phyloP scores from a whole-genome alignment of 92 coral and sea anemone genomes.

The Meandrina meandrites region DNA sequence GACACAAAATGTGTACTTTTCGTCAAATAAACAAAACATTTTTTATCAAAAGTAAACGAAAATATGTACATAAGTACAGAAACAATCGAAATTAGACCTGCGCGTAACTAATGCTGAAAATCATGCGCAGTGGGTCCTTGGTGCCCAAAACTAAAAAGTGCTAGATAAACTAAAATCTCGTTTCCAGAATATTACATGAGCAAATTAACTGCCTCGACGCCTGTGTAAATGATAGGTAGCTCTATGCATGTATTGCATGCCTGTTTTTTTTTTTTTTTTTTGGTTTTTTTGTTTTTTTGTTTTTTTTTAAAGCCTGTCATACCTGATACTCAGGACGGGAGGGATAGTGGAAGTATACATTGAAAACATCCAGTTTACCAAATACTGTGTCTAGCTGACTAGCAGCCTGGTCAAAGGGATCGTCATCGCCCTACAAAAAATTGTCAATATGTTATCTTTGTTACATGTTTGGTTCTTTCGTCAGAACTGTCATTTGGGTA shows the following conservation, averaged over 20 bases:
- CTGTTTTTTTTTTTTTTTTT: no score
- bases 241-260: not conserved
- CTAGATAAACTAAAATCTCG: no score
- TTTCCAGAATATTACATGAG: no score
- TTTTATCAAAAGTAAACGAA: no score
- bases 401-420: conserved; percentile 51
- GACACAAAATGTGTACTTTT: not conserved
- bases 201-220: no score
- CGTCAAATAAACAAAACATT: no score
- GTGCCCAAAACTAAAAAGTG: no score
- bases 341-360: conserved; percentile 82
- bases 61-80: no score
- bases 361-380: conserved; percentile 72
- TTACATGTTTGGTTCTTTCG: not conserved
- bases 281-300: no score
- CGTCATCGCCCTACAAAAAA: conserved; percentile 50
- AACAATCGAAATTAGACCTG: not conserved
- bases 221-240: not conserved
- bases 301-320: not conserved
- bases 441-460: not conserved
- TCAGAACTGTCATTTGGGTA: not conserved
- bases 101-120: not conserved
- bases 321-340: conserved; percentile 86
- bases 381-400: conserved; percentile 66
- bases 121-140: no score